phyloP scores from a whole-genome alignment of 2,113 vertebrate species.

The Bufo gargarizans region DNA sequence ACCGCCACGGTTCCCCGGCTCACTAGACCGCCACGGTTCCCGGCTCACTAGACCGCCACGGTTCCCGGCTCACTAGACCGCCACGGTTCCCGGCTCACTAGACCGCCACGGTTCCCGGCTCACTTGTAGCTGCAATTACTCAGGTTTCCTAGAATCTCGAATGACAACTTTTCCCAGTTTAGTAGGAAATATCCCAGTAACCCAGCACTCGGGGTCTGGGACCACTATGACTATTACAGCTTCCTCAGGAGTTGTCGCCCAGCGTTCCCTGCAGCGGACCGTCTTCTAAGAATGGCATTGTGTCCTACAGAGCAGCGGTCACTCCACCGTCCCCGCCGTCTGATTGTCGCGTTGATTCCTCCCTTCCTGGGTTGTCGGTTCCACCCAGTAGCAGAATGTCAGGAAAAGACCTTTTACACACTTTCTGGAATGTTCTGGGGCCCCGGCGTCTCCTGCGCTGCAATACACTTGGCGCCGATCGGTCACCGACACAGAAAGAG shows the following conservation, averaged over 20 bases:
- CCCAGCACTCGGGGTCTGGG: neutral
- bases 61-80: too few relatives aligned
- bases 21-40: too few relatives aligned
- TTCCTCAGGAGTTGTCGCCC: neutral
- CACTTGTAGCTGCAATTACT: too few relatives aligned
- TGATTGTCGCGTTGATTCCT: slow-evolving; percentile 29
- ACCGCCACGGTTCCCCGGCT: too few relatives aligned
- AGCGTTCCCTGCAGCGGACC: too few relatives aligned
- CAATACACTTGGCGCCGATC: neutral
- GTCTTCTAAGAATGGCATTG: too few relatives aligned
- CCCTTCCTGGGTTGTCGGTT: slow-evolving; percentile 16
- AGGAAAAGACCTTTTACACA: slow-evolving; percentile 43
- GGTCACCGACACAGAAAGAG: neutral
- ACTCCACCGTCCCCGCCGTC: neutral
- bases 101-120: too few relatives aligned
- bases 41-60: too few relatives aligned
- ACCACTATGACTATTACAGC: neutral
- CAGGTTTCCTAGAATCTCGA: neutral
- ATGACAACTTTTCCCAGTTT: neutral
- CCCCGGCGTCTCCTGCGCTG: neutral
- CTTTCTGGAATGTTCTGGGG: neutral
- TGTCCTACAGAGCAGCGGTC: neutral
- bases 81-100: too few relatives aligned
- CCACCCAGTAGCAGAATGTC: slow-evolving; percentile 45
- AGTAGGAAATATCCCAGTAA: neutral